These are phyloP conservation scores for Origma solitaria DNA, from an alignment of 2,113 vertebrate species.

Conservation along the genomic window DNA sequence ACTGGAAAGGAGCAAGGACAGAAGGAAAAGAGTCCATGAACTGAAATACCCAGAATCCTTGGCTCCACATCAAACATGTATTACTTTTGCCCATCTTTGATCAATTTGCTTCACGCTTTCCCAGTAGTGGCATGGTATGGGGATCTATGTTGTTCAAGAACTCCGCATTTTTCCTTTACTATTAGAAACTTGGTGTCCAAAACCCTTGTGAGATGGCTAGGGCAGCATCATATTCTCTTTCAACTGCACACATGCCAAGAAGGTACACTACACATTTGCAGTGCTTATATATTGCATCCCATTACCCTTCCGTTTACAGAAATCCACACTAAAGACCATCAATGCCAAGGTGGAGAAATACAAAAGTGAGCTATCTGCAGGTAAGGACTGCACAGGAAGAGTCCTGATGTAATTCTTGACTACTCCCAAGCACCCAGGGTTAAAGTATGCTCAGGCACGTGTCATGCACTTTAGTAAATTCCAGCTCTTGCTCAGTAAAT, in stretches of 20 bases:
- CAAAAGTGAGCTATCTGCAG: not conserved
- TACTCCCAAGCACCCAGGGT: not conserved
- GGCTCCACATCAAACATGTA: not conserved
- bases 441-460: not conserved
- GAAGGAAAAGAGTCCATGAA: not conserved
- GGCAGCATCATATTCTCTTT: not conserved
- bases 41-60: not conserved
- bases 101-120: not conserved
- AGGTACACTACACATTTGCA: not conserved
- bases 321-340: not conserved
- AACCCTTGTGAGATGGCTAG: not conserved
- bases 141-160: not conserved
- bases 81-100: not conserved
- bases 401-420: not conserved
- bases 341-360: not conserved
- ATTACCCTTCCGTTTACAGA: not conserved
- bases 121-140: not conserved
- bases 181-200: not conserved
- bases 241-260: not conserved
- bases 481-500: not conserved
- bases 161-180: not conserved
- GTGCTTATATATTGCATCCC: not conserved
- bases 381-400: not conserved
- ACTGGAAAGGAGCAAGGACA: conserved; percentile 4
- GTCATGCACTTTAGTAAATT: conserved; percentile 7